Evolutionary conservation across 2,888 invertebrate genomes (phyloP).

Genomic region (Orthosia gothica): DNA sequence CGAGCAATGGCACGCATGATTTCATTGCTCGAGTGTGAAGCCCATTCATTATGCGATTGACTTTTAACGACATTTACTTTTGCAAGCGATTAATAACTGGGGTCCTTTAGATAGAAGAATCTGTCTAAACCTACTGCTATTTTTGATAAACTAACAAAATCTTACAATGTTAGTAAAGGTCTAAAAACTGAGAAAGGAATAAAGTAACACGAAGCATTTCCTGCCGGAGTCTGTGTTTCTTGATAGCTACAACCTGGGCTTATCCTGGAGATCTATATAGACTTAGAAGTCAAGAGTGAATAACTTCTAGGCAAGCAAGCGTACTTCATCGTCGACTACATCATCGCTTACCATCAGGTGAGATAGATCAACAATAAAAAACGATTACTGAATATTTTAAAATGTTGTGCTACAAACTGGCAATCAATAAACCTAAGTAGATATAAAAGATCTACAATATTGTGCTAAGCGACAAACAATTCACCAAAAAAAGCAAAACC

Average conservation of each 20-base stretch:
- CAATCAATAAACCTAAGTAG: neutral
- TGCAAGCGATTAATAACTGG: neutral
- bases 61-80: slow-evolving; percentile 38
- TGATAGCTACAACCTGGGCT: too few relatives aligned
- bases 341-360: too few relatives aligned
- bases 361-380: too few relatives aligned
- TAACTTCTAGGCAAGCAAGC: too few relatives aligned
- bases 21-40: slow-evolving; percentile 41
- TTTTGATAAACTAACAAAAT: neutral
- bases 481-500: slow-evolving; percentile 2
- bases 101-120: neutral
- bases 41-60: slow-evolving; percentile 54
- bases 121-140: neutral
- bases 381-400: neutral
- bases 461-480: slow-evolving; percentile 14
- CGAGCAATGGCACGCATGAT: slow-evolving; percentile 67
- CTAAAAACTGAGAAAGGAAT: neutral
- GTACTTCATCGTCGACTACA: too few relatives aligned
- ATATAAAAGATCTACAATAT: neutral
- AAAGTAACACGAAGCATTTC: too few relatives aligned
- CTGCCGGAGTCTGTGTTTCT: too few relatives aligned
- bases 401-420: neutral
- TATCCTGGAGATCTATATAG: too few relatives aligned
- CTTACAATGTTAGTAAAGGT: neutral
- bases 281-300: too few relatives aligned